Conservation (phyloP, 2,113 vertebrate species). For the Anarhynchus alexandrinus region DNA sequence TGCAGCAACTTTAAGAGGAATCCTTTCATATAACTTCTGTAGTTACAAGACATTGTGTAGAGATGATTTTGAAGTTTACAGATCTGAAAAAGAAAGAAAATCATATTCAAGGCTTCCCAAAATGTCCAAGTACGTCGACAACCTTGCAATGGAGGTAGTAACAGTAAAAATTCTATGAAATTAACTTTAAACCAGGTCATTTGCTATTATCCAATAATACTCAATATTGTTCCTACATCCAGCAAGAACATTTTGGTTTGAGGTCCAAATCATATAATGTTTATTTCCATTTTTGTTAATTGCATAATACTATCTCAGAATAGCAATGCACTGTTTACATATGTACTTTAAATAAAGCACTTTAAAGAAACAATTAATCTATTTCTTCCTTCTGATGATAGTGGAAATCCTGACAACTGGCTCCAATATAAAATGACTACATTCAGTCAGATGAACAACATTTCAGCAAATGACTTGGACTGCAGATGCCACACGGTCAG, state of each 20-base stretch:
- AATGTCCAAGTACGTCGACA: background rate
- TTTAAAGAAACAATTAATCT: background rate
- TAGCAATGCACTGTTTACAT: rapidly evolving
- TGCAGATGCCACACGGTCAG: background rate
- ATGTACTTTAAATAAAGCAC: background rate
- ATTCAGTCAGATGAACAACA: background rate
- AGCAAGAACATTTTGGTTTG: background rate
- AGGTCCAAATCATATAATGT: background rate
- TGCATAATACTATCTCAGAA: background rate
- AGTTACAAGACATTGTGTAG: background rate
- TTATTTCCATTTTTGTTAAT: background rate
- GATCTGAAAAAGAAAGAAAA: background rate
- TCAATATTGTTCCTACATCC: background rate
- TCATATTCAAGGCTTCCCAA: background rate
- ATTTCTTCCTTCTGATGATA: background rate
- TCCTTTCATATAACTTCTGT: background rate
- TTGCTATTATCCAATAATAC: background rate
- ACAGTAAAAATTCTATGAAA: background rate
- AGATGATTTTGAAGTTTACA: background rate
- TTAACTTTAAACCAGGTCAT: background rate
- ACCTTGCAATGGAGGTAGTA: background rate
- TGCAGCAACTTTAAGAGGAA: background rate
- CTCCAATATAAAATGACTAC: background rate
- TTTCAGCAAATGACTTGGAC: background rate
- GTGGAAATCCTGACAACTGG: background rate